Conservation (phyloP, 2,888 invertebrate genomes). For the Dioctria rufipes region DNA sequence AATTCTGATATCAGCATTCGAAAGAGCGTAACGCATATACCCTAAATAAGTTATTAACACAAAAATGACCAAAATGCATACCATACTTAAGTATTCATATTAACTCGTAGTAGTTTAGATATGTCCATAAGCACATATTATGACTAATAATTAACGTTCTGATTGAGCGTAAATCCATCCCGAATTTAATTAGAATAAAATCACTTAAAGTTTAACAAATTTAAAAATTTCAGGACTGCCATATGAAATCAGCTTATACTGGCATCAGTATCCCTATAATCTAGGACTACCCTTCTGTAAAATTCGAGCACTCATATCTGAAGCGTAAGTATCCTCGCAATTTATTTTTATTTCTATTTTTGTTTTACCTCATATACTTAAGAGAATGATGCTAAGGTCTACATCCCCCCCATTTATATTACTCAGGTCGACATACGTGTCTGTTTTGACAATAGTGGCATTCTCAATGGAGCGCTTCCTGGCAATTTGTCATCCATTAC, state of each 20-base stretch:
- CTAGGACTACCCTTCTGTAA: constrained; percentile 87
- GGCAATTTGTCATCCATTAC: constrained; percentile 91
- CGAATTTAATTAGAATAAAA: too few relatives aligned
- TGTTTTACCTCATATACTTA: constrained; percentile 18
- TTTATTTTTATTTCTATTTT: not conserved
- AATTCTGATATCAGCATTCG: too few relatives aligned
- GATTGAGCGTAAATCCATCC: too few relatives aligned
- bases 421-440: constrained; percentile 88
- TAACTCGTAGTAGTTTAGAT: too few relatives aligned
- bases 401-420: not conserved
- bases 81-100: too few relatives aligned
- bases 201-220: not conserved
- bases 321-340: constrained; percentile 79
- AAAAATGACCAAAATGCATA: too few relatives aligned
- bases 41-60: too few relatives aligned
- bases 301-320: constrained; percentile 84
- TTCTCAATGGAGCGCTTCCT: constrained; percentile 93
- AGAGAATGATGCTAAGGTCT: not conserved
- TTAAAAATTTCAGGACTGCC: constrained; percentile 80
- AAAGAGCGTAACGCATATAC: too few relatives aligned
- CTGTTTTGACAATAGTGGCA: constrained; percentile 91
- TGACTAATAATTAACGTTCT: too few relatives aligned
- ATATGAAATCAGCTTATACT: constrained; percentile 86
- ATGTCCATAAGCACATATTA: too few relatives aligned
- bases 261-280: constrained; percentile 91